These are phyloP conservation scores for Sycophila texana DNA, from an alignment of 2,888 invertebrate genomes.

Conservation along the genomic window DNA sequence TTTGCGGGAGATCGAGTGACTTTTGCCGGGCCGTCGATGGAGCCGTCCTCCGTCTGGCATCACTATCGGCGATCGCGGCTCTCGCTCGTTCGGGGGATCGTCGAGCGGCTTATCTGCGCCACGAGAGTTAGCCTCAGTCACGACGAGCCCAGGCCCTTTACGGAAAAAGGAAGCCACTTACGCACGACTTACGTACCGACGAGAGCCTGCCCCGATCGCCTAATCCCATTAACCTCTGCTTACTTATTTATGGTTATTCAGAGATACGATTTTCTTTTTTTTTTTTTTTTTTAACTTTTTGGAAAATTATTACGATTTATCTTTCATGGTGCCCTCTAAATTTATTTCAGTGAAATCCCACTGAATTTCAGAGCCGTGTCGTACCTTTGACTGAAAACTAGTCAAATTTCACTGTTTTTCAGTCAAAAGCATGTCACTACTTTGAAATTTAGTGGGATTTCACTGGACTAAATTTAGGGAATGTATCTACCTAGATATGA, in stretches of 20 bases:
- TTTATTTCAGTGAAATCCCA: too few species aligned
- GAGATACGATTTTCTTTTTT: too few species aligned
- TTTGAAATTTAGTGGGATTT: too few species aligned
- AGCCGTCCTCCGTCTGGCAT: conserved; percentile 10
- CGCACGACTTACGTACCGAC: neutral
- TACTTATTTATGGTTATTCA: neutral
- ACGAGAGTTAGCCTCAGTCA: neutral
- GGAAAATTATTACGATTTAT: too few species aligned
- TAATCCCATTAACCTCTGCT: conserved; percentile 15
- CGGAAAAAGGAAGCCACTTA: conserved; percentile 23
- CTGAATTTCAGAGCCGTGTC: too few species aligned
- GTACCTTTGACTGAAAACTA: too few species aligned
- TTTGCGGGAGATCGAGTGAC: conserved; percentile 43
- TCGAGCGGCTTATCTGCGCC: conserved; percentile 26
- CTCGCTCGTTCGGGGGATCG: conserved; percentile 1
- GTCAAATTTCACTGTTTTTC: too few species aligned
- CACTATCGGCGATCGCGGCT: conserved; percentile 41
- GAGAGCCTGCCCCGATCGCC: conserved; percentile 11
- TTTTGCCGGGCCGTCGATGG: conserved; percentile 25
- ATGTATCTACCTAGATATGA: too few species aligned
- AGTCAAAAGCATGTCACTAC: too few species aligned
- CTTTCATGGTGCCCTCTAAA: too few species aligned
- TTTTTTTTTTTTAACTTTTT: too few species aligned
- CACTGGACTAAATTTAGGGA: too few species aligned
- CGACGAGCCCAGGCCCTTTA: conserved; percentile 1